These are phyloP conservation scores for Fistularia tabacaria DNA, from an alignment of 2,797 vertebrate genomes.

Conservation along the genomic window DNA sequence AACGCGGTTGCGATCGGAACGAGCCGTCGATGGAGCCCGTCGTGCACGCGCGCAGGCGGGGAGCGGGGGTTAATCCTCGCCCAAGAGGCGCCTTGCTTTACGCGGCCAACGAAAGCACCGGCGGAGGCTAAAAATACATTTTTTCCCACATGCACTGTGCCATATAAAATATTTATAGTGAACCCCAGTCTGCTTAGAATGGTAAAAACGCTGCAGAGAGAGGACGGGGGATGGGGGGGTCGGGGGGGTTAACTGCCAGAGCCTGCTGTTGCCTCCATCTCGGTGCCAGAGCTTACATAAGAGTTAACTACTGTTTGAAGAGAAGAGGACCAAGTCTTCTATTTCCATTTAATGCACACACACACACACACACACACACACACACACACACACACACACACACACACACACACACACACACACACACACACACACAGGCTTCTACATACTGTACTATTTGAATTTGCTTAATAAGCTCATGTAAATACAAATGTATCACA, in stretches of 20 bases:
- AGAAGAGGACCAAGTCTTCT: conserved; percentile 29
- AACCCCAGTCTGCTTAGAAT: conserved; percentile 57
- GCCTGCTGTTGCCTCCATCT: conserved; percentile 39
- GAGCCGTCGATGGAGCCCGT: too few species aligned
- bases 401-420: conserved; percentile 22
- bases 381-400: too few species aligned
- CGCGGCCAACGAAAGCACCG: conserved; percentile 36
- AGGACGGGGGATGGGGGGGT: conserved; percentile 8
- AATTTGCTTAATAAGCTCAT: conserved; percentile 75
- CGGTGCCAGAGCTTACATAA: conserved; percentile 68
- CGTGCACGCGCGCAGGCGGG: too few species aligned
- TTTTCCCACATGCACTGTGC: conserved; percentile 78
- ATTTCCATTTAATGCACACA: conserved; percentile 27
- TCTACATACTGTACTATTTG: conserved; percentile 61
- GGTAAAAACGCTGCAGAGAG: conserved; percentile 8
- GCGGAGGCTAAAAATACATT: conserved; percentile 75
- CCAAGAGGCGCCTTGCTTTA: too few species aligned
- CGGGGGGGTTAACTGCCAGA: conserved; percentile 30
- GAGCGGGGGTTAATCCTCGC: too few species aligned
- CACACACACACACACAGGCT: conserved; percentile 26
- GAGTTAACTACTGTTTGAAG: conserved; percentile 54
- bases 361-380: conserved; percentile 7
- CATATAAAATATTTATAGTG: conserved; percentile 83
- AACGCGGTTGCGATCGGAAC: too few species aligned
- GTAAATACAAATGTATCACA: conserved; percentile 79